Evolutionary conservation across 1,140 invertebrate species (phyloP).

Genomic region (Heliothis subflexa): DNA sequence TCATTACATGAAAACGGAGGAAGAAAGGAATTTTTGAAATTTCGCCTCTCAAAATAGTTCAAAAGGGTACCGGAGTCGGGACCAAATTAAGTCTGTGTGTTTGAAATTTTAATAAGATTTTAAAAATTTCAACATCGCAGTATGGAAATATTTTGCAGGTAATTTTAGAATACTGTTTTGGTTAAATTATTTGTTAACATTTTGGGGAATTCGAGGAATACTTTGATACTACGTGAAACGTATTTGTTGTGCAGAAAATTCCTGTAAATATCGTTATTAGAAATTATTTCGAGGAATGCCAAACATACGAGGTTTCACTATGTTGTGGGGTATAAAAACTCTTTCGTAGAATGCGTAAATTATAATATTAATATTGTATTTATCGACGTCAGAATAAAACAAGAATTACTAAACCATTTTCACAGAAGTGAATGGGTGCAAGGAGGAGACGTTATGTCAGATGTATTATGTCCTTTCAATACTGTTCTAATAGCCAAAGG

Average conservation of each 20-base stretch:
- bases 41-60: slow-evolving; percentile 44
- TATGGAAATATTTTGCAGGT: slow-evolving; percentile 23
- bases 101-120: slow-evolving; percentile 48
- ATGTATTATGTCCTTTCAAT: too few relatives aligned
- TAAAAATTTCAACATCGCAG: slow-evolving; percentile 16
- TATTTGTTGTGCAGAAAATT: background rate
- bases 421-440: too few relatives aligned
- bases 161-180: slow-evolving; percentile 25
- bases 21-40: slow-evolving; percentile 50
- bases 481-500: too few relatives aligned
- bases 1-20: slow-evolving; percentile 40
- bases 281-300: background rate
- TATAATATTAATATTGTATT: too few relatives aligned
- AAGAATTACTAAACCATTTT: too few relatives aligned
- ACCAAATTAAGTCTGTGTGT: slow-evolving; percentile 42
- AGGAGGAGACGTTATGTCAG: too few relatives aligned
- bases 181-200: slow-evolving; percentile 3
- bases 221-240: background rate
- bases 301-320: too few relatives aligned
- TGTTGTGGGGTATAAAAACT: too few relatives aligned
- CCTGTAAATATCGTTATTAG: background rate
- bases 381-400: too few relatives aligned
- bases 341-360: too few relatives aligned
- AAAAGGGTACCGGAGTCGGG: slow-evolving; percentile 40
- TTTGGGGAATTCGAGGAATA: slow-evolving; percentile 1